Evolutionary conservation across 2,797 vertebrate genomes (phyloP), one percentile per base, ranked within the genome.

Genomic region (Ceryle rudis): DNA sequence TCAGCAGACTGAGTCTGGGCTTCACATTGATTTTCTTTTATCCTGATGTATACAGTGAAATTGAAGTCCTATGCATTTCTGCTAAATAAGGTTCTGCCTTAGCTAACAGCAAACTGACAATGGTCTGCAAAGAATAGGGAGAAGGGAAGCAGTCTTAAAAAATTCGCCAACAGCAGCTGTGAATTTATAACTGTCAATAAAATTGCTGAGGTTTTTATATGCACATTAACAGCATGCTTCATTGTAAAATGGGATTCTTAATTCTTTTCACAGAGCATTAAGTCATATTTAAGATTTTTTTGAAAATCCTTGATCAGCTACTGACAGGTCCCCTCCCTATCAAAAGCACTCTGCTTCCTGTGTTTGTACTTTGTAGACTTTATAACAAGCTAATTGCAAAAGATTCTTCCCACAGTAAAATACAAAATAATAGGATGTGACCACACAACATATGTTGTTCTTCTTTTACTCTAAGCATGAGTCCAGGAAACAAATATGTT

Each of bases 101-200:
- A 83, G 70, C 42, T 82, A 93, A 86, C 77, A 91, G 51, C 55
- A 78, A 92, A 77, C 74, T 61, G 69, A 84, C 86, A 95, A 91
- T 86, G 21, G 64, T 42, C 61, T 79, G 81, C 49, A 91, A 78
- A 86, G 84, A 95, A 82, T 0, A 42, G 60, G 31, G 65, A 31
- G 86, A 86, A 87, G 22, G n/a, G 67, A 91, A 82, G 46, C 33
- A 88, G 62, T 17, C 55, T 69, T 64, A 72, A 94, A 94, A 93
- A 86, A 61, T 4, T 61, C 29, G 5, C 51, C 88, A 94, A 9
- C 37, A 75, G 75, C 92, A 97, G 92, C 67, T 93, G 92, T 91
- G 79, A 97, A 96, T 89, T 97, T 87, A 85, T 95, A 97, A 95
- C 96, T 92, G 90, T 90, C 95, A 95, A 91, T 95, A 92, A 96